These are phyloP conservation scores for Macropodus opercularis DNA, from an alignment of 2,797 vertebrate species.

Conservation along the genomic window DNA sequence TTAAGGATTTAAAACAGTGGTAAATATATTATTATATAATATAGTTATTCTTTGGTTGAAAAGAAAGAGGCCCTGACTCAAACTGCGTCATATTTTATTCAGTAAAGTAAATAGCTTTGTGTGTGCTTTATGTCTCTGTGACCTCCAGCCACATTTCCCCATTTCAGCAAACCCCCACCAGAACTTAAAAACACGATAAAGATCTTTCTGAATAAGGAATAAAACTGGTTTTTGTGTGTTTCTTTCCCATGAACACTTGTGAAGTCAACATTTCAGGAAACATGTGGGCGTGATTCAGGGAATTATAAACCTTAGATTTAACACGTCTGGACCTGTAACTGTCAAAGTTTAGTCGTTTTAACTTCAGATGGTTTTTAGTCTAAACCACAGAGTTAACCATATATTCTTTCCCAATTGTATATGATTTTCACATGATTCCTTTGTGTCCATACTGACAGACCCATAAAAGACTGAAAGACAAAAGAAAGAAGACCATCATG, in stretches of 20 bases:
- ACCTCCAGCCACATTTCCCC: not conserved
- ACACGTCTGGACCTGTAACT: constrained; percentile 31
- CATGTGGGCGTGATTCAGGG: constrained; percentile 31
- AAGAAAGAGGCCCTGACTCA: not conserved
- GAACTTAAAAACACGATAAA: not conserved
- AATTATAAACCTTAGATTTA: constrained; percentile 1
- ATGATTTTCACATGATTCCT: too few relatives aligned
- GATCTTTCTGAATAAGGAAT: not conserved
- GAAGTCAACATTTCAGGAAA: not conserved
- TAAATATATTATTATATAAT: not conserved
- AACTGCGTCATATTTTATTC: not conserved
- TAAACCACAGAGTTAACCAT: not conserved
- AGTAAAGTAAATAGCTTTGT: not conserved
- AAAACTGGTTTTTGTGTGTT: not conserved
- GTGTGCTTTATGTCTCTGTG: not conserved
- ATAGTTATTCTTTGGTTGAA: not conserved
- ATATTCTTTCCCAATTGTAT: too few relatives aligned
- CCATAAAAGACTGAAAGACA: too few relatives aligned
- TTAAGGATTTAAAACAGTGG: not conserved
- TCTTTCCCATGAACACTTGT: not conserved
- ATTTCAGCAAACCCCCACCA: not conserved
- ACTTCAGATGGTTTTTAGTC: not conserved
- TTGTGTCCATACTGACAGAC: too few relatives aligned
- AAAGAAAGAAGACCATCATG: too few relatives aligned
- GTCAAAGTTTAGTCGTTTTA: not conserved